Percentiles rank a stretch among this genome's conserved stretches.
Evolutionary conservation across 2,113 vertebrate genomes (phyloP).

Genomic region (Brevimyrus niger): DNA sequence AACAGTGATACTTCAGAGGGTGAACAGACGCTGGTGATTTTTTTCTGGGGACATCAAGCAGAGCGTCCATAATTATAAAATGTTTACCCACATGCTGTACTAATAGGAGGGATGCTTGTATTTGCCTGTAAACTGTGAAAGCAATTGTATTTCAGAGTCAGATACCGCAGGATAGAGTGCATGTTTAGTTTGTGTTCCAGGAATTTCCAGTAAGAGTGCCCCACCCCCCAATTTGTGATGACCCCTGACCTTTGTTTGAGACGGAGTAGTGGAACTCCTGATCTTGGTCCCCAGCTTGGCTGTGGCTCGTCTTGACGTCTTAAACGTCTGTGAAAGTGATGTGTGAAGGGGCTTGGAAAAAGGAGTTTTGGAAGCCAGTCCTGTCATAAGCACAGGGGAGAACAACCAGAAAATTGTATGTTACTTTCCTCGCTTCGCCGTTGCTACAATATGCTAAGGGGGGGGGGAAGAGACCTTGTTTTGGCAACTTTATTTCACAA

Average conservation of each 20-base stretch:
- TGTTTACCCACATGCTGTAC: not conserved
- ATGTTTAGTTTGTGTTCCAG: not conserved
- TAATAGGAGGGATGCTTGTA: not conserved
- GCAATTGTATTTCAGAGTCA: not conserved
- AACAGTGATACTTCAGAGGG: not conserved
- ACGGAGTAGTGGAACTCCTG: not conserved
- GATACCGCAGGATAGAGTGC: not conserved
- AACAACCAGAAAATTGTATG: constrained; percentile 11
- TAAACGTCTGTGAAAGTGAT: not conserved
- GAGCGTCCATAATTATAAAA: not conserved
- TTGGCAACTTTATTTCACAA: not conserved
- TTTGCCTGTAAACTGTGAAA: not conserved
- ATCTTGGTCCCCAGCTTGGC: not conserved
- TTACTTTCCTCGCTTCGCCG: not conserved
- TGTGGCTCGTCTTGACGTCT: not conserved
- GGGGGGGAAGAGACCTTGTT: not conserved
- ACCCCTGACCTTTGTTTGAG: not conserved
- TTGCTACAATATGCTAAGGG: not conserved
- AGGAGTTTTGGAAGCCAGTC: not conserved
- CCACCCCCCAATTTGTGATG: not conserved
- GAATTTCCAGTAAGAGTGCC: not conserved
- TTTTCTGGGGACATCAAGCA: not conserved
- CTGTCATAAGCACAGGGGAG: not conserved
- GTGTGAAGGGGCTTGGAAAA: not conserved
- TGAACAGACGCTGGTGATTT: not conserved